Evolutionary conservation across 2,888 invertebrate genomes (phyloP).

Genomic region (Drosophila antonietae): DNA sequence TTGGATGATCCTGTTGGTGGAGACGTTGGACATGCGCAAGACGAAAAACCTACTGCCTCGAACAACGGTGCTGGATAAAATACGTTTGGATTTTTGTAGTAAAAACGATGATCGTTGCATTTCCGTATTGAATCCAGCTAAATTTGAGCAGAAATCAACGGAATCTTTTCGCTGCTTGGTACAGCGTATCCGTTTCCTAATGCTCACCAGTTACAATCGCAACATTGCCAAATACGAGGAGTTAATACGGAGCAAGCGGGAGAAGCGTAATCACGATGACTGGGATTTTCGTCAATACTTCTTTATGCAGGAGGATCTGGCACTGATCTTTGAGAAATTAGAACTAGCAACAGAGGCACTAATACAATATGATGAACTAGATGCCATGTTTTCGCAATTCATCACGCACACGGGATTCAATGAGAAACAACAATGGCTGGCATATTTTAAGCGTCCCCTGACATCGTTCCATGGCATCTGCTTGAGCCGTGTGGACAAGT

Average conservation of each 20-base stretch:
- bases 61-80: conserved; percentile 97
- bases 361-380: conserved; percentile 98
- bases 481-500: conserved; percentile 86
- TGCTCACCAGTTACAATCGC: conserved; percentile 94
- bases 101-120: conserved; percentile 95
- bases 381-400: conserved; percentile 98
- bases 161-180: conserved; percentile 96
- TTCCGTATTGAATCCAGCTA: conserved; percentile 95
- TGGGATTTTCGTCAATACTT: conserved; percentile 99
- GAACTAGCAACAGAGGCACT: conserved; percentile 96
- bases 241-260: conserved; percentile 94
- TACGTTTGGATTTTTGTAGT: conserved; percentile 95
- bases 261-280: conserved; percentile 93
- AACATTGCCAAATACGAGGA: conserved; percentile 95
- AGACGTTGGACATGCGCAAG: conserved; percentile 95
- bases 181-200: conserved; percentile 90
- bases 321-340: conserved; percentile 97
- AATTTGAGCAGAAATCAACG: conserved; percentile 93
- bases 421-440: conserved; percentile 94
- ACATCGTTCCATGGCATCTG: conserved; percentile 93
- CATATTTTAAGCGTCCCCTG: conserved; percentile 91
- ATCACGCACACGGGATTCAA: conserved; percentile 96
- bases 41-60: conserved; percentile 95
- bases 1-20: conserved; percentile 97
- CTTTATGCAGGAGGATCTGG: conserved; percentile 96